Conservation (phyloP, 1,140 invertebrate genomes). For the Lucilia sericata region DNA sequence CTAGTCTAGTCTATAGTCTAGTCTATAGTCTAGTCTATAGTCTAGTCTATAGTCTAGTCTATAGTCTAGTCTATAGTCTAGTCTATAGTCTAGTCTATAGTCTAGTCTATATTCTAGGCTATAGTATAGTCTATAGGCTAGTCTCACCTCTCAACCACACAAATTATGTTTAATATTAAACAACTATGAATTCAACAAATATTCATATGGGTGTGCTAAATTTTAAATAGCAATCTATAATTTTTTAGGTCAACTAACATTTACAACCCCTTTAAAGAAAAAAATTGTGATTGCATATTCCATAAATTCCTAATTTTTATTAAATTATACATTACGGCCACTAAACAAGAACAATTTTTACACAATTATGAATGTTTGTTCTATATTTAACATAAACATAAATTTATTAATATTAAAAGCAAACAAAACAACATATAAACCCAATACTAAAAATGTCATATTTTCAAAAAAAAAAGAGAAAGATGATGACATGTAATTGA, state of each 20-base stretch:
- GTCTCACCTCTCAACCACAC: too few relatives aligned
- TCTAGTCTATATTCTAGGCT: too few relatives aligned
- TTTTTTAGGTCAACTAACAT: neutral
- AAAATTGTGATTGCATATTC: neutral
- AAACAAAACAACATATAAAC: neutral
- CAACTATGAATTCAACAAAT: too few relatives aligned
- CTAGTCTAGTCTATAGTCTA: too few relatives aligned
- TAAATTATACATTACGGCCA: neutral
- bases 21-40: too few relatives aligned
- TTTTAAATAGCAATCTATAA: neutral
- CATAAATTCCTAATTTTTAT: conserved; percentile 2
- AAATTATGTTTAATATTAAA: too few relatives aligned
- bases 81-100: too few relatives aligned
- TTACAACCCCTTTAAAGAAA: too few relatives aligned
- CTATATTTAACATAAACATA: neutral
- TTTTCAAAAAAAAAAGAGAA: neutral
- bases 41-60: too few relatives aligned
- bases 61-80: too few relatives aligned
- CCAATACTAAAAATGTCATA: conserved; percentile 34
- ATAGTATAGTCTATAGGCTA: too few relatives aligned
- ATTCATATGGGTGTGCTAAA: too few relatives aligned
- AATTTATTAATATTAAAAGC: conserved; percentile 36
- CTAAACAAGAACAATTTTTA: neutral
- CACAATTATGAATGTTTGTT: neutral
- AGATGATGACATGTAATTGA: conserved; percentile 35